Percentiles rank a stretch among this genome's conserved stretches.
Conservation (phyloP, 2,797 vertebrate genomes). For the Melanotaenia nigrans region DNA sequence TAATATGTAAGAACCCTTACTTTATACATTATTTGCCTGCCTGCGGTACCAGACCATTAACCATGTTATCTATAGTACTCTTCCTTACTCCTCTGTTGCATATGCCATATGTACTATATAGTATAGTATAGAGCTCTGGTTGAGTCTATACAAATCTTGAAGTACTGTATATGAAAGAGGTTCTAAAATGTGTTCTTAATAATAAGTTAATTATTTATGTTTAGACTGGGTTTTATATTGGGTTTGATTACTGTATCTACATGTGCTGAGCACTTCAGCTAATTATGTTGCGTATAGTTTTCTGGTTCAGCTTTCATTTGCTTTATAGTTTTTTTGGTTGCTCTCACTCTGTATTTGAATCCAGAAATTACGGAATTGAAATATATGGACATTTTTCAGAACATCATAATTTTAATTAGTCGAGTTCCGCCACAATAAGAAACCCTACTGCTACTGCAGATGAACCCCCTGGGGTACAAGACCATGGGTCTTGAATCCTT, state of each 20-base stretch:
- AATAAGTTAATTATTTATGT: background rate
- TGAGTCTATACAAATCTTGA: background rate
- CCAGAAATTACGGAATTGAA: background rate
- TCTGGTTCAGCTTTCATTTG: background rate
- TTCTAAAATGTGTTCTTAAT: background rate
- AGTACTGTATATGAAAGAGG: background rate
- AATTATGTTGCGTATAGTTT: background rate
- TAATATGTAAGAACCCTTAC: background rate
- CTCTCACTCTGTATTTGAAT: background rate
- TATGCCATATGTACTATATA: background rate
- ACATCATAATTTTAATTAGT: background rate
- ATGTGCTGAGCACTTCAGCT: background rate
- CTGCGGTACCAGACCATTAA: background rate
- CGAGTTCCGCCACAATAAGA: background rate
- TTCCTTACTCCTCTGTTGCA: background rate
- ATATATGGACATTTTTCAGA: background rate
- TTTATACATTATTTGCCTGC: conserved; percentile 1
- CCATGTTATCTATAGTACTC: background rate
- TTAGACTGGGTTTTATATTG: background rate
- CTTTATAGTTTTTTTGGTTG: background rate
- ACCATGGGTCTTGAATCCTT: background rate
- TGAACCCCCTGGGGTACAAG: background rate
- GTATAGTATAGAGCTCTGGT: background rate
- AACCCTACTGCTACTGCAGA: background rate
- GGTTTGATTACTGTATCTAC: background rate